Evolutionary conservation across 2,113 vertebrate genomes (phyloP), one percentile per base, ranked within the genome.

Genomic region (Melozone crissalis): DNA sequence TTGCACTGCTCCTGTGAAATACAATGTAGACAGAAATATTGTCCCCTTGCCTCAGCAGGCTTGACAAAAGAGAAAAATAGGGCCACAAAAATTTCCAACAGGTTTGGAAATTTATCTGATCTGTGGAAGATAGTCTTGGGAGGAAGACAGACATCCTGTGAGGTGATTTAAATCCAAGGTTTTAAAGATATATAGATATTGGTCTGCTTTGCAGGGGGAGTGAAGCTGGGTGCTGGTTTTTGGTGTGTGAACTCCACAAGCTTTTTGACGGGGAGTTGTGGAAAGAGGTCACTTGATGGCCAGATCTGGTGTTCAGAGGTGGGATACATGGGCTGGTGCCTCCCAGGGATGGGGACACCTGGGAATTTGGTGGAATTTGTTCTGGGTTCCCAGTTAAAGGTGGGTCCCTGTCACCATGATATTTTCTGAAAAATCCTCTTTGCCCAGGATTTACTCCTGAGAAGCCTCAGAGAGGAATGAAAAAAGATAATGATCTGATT

Each of bases 41-140:
- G 82, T 41, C 72, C 85, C 78, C 77, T 80, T 86, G 87, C 35
- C 47, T 84, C 82, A 63, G 68, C 76, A 62, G 57, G 33, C 43
- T 71, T 92, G 90, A 91, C 87, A 92, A 91, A 75, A 72, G 55
- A 90, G 85, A 94, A 94, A 96, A 93, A 95, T 80, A 91, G 26
- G 5, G 74, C 79, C 72, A 83, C 87, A 93, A 68, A 90, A 85
- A 83, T 71, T 93, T 77, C 65, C 47, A 87, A 43, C 74, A 74
- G 78, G 82, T 91, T 77, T 85, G 78, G 67, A 91, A 93, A 94
- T 94, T 69, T 58, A 26, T 87, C 59, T 91, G 78, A 76, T 93
- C 83, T 76, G 62, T 76, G 41, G 77, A 76, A 84, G 74, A 24
- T 43, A 93, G 63, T 57, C 63, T 51, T 66, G 51, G 71, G 62